Base-by-base conservation (phyloP, 2,888 invertebrate genomes). In the Pemphredon lugubris region DNA sequence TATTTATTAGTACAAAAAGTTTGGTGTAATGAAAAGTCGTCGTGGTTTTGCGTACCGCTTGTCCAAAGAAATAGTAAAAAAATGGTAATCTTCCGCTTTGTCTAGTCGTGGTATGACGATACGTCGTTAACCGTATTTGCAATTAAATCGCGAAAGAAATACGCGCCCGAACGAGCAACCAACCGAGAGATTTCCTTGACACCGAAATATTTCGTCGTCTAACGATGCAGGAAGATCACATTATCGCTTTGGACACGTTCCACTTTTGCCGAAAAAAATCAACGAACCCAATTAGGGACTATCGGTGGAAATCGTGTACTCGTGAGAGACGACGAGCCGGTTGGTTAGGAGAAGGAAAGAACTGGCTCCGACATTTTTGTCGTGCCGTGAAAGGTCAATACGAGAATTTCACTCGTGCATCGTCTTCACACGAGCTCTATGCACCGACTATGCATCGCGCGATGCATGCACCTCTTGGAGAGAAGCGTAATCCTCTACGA, bases 401-500 rank as follows among this genome's bases (percentile, higher is more conserved):
- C 84, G 84, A 83, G 87, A 85, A 88, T 88, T 89, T 89, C 88
- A 88, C 88, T 88, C 85, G 88, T 73, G 83, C 76, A 81, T 82
- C 81, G 81, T 82, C 84, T 82, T 84, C 83, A 82, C 81, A 82
- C 84, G 81, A 77, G 77, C 77, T 73, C 63, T 66, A 75, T 75
- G 77, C 69, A 64, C 71, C 75, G 78, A 73, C 79, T 66, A n/a
- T n/a, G 75, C 73, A 74, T 73, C 75, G 70, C 64, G 78, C 74
- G 69, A 73, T 73, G 70, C 77, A 26, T 26, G 7, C 74, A 76
- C 54, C 53, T 55, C 30, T 32, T 47, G 16, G 51, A 58, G 69
- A 72, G 76, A 70, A 66, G 70, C 66, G 53, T 67, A 70, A 65
- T 60, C 66, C 55, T 45, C 26, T 48, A 44, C 20, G 57, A 23